Evolutionary conservation across 2,797 vertebrate genomes (phyloP).

Genomic region (Anableps anableps): DNA sequence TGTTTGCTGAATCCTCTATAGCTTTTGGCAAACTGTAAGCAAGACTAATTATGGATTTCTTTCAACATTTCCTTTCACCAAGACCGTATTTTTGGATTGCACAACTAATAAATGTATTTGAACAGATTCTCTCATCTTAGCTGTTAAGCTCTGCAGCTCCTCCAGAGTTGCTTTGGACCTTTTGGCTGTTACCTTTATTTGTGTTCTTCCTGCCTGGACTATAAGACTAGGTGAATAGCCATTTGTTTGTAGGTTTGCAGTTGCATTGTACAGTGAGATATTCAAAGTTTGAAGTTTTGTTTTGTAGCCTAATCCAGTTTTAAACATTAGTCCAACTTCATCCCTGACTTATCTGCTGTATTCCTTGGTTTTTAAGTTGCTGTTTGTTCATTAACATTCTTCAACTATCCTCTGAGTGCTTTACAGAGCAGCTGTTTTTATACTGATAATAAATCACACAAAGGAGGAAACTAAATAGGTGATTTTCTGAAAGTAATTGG

Average conservation of each 20-base stretch:
- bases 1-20: too few species aligned
- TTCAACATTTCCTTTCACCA: background rate
- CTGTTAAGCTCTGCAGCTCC: background rate
- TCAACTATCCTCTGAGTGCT: background rate
- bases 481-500: too few species aligned
- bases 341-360: background rate
- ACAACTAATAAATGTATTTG: background rate
- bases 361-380: too few species aligned
- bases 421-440: background rate
- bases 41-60: too few species aligned
- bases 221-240: background rate
- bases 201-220: too few species aligned
- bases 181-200: too few species aligned
- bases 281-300: background rate
- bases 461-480: too few species aligned
- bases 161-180: background rate
- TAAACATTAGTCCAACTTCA: background rate
- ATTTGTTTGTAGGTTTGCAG: background rate
- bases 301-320: background rate
- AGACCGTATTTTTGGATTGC: background rate
- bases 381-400: background rate
- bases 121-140: background rate
- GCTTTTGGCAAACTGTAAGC: too few species aligned
- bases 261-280: background rate
- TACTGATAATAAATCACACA: too few species aligned